Evolutionary conservation across 2,797 vertebrate species (phyloP).

Genomic region (Acanthiza pusilla): DNA sequence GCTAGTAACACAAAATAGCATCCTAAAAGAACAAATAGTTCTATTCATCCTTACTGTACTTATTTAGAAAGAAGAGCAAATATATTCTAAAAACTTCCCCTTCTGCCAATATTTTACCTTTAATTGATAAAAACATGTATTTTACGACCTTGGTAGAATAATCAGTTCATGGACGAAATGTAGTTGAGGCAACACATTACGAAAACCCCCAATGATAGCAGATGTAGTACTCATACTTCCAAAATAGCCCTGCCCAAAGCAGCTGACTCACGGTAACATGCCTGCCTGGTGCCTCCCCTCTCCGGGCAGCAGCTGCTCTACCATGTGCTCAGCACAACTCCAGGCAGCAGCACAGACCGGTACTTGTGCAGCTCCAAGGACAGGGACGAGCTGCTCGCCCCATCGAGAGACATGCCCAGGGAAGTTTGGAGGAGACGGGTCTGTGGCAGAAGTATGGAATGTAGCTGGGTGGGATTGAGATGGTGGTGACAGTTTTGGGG

Average conservation of each 20-base stretch:
- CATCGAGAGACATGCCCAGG: background rate
- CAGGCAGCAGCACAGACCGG: background rate
- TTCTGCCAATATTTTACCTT: background rate
- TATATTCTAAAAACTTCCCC: background rate
- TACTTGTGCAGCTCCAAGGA: background rate
- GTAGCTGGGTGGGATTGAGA: background rate
- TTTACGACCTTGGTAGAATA: background rate
- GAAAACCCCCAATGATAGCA: background rate
- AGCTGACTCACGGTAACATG: slow-evolving; percentile 51
- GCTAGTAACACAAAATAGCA: background rate
- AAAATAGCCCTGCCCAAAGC: slow-evolving; percentile 55
- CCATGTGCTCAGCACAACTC: slow-evolving; percentile 31
- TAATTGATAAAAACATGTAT: background rate
- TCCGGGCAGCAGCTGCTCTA: background rate
- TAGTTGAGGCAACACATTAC: background rate
- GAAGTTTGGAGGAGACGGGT: background rate
- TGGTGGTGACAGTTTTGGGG: background rate
- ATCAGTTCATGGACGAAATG: background rate
- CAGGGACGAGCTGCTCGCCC: accelerated
- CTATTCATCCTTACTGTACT: background rate
- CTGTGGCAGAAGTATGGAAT: background rate
- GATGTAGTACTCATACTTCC: slow-evolving; percentile 19
- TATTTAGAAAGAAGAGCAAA: background rate
- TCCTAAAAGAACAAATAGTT: background rate
- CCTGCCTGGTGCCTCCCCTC: background rate